Evolutionary conservation across 2,888 invertebrate species (phyloP).

Genomic region (Theretra japonica): DNA sequence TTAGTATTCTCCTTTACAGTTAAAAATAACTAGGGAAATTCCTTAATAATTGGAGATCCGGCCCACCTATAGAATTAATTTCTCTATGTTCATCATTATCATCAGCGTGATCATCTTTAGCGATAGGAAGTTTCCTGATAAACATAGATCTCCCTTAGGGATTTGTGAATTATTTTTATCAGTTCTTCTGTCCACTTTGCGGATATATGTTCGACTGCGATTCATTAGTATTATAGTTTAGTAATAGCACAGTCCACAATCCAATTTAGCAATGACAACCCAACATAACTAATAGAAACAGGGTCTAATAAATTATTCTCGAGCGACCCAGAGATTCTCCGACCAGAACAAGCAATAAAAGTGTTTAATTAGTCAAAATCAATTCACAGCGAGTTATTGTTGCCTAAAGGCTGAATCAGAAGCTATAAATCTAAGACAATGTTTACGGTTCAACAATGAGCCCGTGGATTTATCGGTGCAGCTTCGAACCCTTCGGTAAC

Average conservation of each 20-base stretch:
- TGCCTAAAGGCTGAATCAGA: constrained; percentile 50
- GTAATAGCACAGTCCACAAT: background rate
- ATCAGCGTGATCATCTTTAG: no score
- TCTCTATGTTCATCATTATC: no score
- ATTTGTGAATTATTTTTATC: no score
- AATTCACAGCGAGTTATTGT: constrained; percentile 65
- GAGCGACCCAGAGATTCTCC: constrained; percentile 37
- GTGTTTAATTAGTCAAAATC: constrained; percentile 69
- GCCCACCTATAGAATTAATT: no score
- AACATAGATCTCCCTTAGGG: no score
- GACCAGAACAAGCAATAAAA: constrained; percentile 56
- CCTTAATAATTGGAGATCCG: no score
- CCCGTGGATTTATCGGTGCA: constrained; percentile 34
- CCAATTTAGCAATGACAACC: background rate
- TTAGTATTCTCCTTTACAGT: no score
- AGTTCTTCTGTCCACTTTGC: no score
- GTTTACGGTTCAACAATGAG: constrained; percentile 66
- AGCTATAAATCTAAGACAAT: constrained; percentile 61
- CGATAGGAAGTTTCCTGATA: no score
- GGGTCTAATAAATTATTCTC: constrained; percentile 40
- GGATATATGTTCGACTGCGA: no score
- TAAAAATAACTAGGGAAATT: no score
- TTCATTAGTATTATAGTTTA: background rate
- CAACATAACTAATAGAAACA: constrained; percentile 7
- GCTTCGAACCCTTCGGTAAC: constrained; percentile 29